Evolutionary conservation across 2,113 vertebrate genomes (phyloP).

Genomic region (Lipophrys pholis): DNA sequence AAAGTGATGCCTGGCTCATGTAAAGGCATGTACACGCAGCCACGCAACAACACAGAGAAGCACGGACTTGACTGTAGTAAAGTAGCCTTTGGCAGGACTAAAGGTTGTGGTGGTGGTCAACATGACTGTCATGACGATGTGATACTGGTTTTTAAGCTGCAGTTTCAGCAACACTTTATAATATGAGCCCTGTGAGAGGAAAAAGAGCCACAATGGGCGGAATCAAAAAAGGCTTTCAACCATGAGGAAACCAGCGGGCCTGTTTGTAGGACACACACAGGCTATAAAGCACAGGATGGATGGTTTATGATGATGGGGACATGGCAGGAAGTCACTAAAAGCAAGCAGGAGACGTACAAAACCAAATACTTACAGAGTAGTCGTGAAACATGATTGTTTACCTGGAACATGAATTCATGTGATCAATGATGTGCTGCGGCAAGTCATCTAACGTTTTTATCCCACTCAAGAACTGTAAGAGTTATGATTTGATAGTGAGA

Average conservation of each 20-base stretch:
- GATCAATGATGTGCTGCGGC: too few species aligned
- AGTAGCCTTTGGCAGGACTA: not conserved
- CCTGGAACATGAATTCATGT: not conserved
- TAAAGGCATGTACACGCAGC: constrained; percentile 10
- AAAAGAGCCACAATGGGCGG: constrained; percentile 54
- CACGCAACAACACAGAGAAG: constrained; percentile 18
- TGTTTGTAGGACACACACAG: constrained; percentile 49
- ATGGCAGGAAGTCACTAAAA: constrained; percentile 52
- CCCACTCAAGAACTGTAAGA: too few species aligned
- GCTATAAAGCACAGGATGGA: constrained; percentile 63
- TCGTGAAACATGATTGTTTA: not conserved
- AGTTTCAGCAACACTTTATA: constrained; percentile 34
- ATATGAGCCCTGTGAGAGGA: constrained; percentile 20
- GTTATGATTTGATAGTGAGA: too few species aligned
- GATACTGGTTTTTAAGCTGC: constrained; percentile 29
- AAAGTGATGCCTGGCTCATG: constrained; percentile 40
- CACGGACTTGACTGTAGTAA: constrained; percentile 26
- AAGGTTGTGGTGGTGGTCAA: constrained; percentile 13
- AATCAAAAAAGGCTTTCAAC: constrained; percentile 64
- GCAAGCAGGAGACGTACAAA: constrained; percentile 30
- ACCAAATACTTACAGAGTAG: constrained; percentile 30
- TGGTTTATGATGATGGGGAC: constrained; percentile 47
- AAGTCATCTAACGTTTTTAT: too few species aligned
- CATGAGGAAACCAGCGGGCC: constrained; percentile 49
- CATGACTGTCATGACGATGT: constrained; percentile 38